A percentile compares a stretch with the other conserved stretches of the same genome.
Conservation (phyloP, 64 coral and sea anemone species). For the Anthopleura sola region DNA sequence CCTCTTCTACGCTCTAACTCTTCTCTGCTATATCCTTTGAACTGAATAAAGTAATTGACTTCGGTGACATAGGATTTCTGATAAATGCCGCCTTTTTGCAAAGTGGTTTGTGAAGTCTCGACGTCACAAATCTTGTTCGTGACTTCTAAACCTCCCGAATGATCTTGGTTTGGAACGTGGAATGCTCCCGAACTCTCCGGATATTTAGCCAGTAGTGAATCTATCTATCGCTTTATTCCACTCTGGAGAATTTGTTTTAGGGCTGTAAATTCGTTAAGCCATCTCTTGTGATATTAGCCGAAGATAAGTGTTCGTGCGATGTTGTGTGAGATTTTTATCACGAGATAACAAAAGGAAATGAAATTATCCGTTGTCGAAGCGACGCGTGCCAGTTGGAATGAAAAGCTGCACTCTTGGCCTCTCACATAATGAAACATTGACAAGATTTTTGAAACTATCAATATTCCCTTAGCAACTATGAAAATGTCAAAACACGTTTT, state of each 20-base stretch:
- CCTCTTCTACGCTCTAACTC: neutral
- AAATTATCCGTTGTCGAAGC: neutral
- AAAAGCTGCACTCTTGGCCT: neutral
- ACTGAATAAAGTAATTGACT: neutral
- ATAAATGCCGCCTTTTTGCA: neutral
- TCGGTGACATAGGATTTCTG: neutral
- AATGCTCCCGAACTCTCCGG: neutral
- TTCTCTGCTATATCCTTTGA: neutral
- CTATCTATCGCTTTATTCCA: neutral
- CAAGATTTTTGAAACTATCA: neutral
- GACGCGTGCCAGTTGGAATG: neutral
- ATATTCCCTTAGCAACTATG: neutral
- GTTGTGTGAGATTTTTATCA: neutral
- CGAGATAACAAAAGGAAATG: neutral
- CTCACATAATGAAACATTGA: neutral
- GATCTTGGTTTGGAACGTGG: neutral
- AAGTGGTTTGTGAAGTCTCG: neutral
- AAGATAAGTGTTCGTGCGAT: neutral
- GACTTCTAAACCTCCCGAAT: neutral
- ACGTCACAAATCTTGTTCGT: neutral
- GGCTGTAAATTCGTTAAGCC: neutral
- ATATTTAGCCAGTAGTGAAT: neutral
- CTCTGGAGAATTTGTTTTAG: neutral
- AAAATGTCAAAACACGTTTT: neutral
- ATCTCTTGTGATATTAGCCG: neutral